phyloP scores from a whole-genome alignment of 1,140 invertebrate genomes.

The Lysiphlebus fabarum region DNA sequence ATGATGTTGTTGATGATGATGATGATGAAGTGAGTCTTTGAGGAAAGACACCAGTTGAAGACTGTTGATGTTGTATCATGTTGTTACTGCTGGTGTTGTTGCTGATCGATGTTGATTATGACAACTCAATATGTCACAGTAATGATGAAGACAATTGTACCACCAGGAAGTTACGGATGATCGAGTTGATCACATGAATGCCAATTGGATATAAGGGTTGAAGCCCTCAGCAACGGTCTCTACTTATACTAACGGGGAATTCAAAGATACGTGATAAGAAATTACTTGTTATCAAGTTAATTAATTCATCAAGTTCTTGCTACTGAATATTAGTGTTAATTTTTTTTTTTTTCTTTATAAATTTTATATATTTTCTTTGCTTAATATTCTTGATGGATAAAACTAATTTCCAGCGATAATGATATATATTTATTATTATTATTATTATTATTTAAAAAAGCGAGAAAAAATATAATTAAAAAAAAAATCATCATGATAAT shows the following conservation, averaged over 20 bases:
- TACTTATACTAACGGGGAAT: constrained; percentile 58
- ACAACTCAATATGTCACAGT: not conserved
- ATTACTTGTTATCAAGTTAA: constrained; percentile 31
- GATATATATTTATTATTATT: too few relatives aligned
- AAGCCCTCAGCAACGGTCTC: constrained; percentile 52
- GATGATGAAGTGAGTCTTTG: constrained; percentile 17
- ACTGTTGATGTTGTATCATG: not conserved
- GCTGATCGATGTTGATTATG: not conserved
- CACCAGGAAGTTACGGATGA: constrained; percentile 37
- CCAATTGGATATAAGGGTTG: constrained; percentile 54
- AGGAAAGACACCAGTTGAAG: not conserved
- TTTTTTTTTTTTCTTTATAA: constrained; percentile 22
- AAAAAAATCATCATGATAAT: not conserved
- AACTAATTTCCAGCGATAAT: too few relatives aligned
- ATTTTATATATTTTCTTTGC: not conserved
- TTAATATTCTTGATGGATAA: not conserved
- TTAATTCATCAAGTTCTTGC: constrained; percentile 32
- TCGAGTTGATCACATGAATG: constrained; percentile 50
- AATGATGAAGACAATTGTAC: too few relatives aligned
- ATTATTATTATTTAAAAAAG: too few relatives aligned
- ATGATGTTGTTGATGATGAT: constrained; percentile 26
- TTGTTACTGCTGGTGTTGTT: not conserved
- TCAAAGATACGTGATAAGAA: constrained; percentile 54
- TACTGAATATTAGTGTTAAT: constrained; percentile 19
- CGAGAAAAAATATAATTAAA: not conserved